Conservation (phyloP, 2,888 invertebrate species). For the Aspidapion aeneum region DNA sequence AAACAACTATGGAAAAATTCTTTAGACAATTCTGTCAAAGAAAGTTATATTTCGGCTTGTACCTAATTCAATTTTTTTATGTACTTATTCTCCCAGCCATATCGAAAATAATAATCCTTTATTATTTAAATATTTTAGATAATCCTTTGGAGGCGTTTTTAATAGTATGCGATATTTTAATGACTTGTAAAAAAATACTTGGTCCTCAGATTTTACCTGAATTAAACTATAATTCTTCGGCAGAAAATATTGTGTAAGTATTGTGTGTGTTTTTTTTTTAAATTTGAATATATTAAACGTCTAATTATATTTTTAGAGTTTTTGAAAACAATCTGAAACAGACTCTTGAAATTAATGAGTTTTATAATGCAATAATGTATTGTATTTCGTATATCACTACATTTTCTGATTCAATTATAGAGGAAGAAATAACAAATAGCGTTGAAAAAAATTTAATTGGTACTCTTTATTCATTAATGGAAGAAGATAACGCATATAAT, state of each 20-base stretch:
- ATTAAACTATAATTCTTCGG: neutral
- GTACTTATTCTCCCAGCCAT: too few relatives aligned
- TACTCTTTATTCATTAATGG: neutral
- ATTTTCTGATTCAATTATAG: neutral
- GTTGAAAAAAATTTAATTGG: neutral
- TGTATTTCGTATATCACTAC: neutral
- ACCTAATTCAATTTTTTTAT: too few relatives aligned
- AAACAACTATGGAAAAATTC: neutral
- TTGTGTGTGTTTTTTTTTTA: neutral
- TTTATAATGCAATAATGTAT: neutral
- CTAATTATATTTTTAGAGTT: neutral
- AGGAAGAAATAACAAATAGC: neutral
- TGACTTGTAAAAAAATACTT: neutral
- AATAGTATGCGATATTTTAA: neutral
- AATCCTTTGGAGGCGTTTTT: neutral
- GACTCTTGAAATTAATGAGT: neutral
- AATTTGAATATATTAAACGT: neutral
- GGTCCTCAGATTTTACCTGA: neutral
- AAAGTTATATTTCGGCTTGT: neutral
- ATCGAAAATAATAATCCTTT: too few relatives aligned
- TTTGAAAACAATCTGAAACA: neutral
- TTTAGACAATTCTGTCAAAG: neutral
- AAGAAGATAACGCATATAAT: neutral
- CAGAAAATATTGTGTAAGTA: neutral
- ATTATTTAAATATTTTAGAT: too few relatives aligned